Conservation (phyloP, 2,113 vertebrate genomes). For the Typhlomys cinereus region DNA sequence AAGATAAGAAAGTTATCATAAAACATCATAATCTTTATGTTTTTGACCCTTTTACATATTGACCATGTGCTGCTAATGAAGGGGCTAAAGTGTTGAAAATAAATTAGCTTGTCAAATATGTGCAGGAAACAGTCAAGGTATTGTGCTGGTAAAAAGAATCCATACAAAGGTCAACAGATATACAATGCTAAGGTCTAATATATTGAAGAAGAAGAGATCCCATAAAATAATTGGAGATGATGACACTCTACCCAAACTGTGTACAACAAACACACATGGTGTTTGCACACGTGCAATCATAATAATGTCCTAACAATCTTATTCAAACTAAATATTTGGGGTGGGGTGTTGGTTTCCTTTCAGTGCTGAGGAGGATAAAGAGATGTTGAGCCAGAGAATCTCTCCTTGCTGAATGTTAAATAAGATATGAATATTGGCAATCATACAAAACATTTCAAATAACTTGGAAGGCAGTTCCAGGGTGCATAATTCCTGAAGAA, state of each 20-base stretch:
- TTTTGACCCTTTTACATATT: background rate
- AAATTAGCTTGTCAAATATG: background rate
- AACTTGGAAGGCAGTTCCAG: background rate
- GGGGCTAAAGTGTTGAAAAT: background rate
- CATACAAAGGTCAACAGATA: background rate
- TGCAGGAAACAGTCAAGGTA: background rate
- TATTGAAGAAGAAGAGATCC: no score
- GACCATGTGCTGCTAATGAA: background rate
- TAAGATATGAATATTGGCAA: background rate
- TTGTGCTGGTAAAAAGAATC: background rate
- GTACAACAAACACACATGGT: accelerated
- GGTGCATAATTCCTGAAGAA: background rate
- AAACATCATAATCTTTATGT: background rate
- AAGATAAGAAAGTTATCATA: background rate
- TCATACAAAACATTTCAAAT: background rate
- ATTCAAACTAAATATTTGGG: background rate
- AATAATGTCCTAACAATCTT: background rate
- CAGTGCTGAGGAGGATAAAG: background rate
- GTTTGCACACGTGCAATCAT: background rate
- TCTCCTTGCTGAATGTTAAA: background rate
- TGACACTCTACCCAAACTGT: background rate
- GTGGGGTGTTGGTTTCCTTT: background rate
- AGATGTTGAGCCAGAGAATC: background rate
- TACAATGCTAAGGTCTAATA: background rate
- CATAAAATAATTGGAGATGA: background rate